Evolutionary conservation across 2,797 vertebrate genomes (phyloP).

Genomic region (Cyprinodon diabolis): DNA sequence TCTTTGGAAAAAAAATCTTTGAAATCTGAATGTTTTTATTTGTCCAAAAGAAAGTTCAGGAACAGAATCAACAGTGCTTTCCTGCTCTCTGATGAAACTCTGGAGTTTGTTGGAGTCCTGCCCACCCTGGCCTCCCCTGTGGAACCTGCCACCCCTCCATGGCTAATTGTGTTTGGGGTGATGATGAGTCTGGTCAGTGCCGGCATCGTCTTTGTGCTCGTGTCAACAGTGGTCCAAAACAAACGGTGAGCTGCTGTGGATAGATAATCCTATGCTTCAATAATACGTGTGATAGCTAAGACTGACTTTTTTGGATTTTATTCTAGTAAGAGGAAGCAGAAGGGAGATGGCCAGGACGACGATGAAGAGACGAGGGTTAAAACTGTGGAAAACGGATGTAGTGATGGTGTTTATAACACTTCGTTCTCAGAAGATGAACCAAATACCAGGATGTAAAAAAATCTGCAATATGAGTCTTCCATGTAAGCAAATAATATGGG

Average conservation of each 20-base stretch:
- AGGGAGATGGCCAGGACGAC: background rate
- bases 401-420: constrained; percentile 58
- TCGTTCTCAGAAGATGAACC: constrained; percentile 63
- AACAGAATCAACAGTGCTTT: constrained; percentile 89
- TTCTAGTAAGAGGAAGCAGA: constrained; percentile 49
- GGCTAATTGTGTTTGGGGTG: constrained; percentile 92
- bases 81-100: constrained; percentile 81
- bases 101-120: constrained; percentile 89
- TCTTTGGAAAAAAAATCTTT: background rate
- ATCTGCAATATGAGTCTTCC: background rate
- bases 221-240: constrained; percentile 46
- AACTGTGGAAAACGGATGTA: constrained; percentile 29
- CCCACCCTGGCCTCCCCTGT: constrained; percentile 81
- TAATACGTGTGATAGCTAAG: background rate
- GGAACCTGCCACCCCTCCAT: constrained; percentile 76
- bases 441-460: constrained; percentile 71
- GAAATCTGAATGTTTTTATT: background rate
- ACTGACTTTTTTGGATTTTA: background rate
- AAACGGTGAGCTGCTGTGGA: constrained; percentile 55
- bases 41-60: constrained; percentile 78
- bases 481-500: background rate
- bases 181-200: constrained; percentile 70
- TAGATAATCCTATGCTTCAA: background rate
- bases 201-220: constrained; percentile 66
- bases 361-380: constrained; percentile 38